phyloP scores from a whole-genome alignment of 2,888 invertebrate species.

The Clitarchus hookeri region DNA sequence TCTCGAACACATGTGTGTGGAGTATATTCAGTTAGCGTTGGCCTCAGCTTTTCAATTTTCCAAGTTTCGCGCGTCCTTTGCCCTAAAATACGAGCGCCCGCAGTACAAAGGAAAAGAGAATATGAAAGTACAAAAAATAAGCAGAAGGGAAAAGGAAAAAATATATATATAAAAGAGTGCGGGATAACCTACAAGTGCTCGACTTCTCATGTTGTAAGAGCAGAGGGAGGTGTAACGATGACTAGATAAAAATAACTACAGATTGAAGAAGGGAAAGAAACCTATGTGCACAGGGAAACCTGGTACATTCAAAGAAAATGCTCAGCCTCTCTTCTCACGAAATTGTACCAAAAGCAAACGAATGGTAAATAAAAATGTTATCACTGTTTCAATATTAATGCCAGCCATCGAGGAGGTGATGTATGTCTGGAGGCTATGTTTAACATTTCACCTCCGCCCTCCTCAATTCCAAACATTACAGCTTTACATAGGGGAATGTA shows the following conservation, averaged over 20 bases:
- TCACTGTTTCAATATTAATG: not conserved
- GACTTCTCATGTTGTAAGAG: not conserved
- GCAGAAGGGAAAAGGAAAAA: not conserved
- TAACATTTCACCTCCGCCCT: too few relatives aligned
- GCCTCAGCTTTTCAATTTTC: not conserved
- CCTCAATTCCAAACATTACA: too few relatives aligned
- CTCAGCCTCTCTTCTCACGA: not conserved
- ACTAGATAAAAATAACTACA: not conserved
- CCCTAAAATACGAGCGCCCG: not conserved
- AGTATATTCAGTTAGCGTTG: slow-evolving; percentile 14
- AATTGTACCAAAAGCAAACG: not conserved
- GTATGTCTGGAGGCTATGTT: not conserved
- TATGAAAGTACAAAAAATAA: not conserved
- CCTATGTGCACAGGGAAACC: not conserved
- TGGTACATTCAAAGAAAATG: not conserved
- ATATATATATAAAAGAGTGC: not conserved
- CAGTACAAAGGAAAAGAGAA: not conserved
- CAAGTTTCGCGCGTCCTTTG: not conserved
- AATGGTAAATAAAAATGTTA: not conserved
- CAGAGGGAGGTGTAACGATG: not conserved
- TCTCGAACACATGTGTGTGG: not conserved
- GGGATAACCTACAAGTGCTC: not conserved
- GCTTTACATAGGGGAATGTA: too few relatives aligned
- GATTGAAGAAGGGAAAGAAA: not conserved
- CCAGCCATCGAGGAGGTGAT: not conserved